These are phyloP conservation scores for Yponomeuta plumbellus DNA, from an alignment of 2,888 invertebrate genomes.

Conservation along the genomic window DNA sequence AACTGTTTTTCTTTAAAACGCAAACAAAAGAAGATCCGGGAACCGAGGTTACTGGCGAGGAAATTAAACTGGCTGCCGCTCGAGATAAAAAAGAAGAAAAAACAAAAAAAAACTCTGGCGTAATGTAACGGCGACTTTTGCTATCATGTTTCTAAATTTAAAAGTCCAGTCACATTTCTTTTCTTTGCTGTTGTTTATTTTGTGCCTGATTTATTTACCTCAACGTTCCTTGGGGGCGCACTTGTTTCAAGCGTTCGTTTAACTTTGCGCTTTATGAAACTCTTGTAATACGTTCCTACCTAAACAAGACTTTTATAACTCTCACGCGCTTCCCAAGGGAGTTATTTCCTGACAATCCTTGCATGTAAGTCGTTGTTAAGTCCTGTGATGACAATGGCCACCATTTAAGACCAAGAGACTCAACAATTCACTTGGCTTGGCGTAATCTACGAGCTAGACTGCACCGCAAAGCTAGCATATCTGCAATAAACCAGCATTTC, in stretches of 20 bases:
- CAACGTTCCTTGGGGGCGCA: neutral
- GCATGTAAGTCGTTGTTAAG: neutral
- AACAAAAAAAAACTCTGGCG: conserved; percentile 33
- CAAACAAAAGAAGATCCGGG: conserved; percentile 43
- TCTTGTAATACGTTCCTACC: neutral
- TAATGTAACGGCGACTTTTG: conserved; percentile 18
- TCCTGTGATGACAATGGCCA: neutral
- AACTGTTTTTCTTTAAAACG: conserved; percentile 52
- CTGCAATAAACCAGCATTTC: conserved; percentile 17
- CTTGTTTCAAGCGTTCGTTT: neutral
- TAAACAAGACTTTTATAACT: neutral
- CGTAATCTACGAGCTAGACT: conserved; percentile 13
- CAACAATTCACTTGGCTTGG: conserved; percentile 6
- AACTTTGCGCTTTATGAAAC: neutral
- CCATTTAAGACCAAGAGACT: neutral
- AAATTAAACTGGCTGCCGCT: conserved; percentile 42
- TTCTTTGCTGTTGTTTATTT: conserved; percentile 3
- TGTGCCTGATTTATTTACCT: conserved; percentile 7
- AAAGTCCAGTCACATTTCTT: conserved; percentile 8
- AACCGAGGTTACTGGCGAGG: conserved; percentile 29
- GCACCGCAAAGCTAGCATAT: conserved; percentile 8
- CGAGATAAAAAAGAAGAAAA: conserved; percentile 40
- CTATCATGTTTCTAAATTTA: conserved; percentile 19
- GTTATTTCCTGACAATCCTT: neutral
- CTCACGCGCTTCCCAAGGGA: neutral